Percentiles rank a stretch among this genome's conserved stretches.
phyloP scores from a whole-genome alignment of 2,888 invertebrate genomes.

The Scaptomyza cyrtandrae region DNA sequence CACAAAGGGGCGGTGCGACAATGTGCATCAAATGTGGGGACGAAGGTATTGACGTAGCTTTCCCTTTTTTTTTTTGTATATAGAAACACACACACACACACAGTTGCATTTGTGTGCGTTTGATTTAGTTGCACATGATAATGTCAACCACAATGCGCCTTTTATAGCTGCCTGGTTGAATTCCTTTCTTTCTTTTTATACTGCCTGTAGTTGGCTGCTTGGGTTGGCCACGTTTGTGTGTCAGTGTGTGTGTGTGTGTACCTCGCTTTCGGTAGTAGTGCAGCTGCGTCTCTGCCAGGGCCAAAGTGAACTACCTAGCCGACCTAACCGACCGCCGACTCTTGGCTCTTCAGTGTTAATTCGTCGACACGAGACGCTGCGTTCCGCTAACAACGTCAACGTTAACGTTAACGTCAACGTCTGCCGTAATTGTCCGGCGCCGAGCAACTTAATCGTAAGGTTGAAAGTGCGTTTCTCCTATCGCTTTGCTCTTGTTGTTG shows the following conservation, averaged over 20 bases:
- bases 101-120: constrained; percentile 54
- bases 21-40: constrained; percentile 38
- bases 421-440: constrained; percentile 41
- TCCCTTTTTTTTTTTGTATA: constrained; percentile 28
- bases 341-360: constrained; percentile 82
- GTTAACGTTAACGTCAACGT: constrained; percentile 56
- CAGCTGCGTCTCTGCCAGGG: constrained; percentile 62
- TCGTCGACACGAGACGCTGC: constrained; percentile 82
- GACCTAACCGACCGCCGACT: constrained; percentile 65
- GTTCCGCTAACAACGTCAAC: constrained; percentile 61
- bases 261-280: constrained; percentile 57
- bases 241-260: constrained; percentile 33
- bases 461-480: constrained; percentile 38
- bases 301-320: constrained; percentile 51
- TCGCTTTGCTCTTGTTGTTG: constrained; percentile 31
- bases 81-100: constrained; percentile 14
- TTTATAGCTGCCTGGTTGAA: constrained; percentile 61
- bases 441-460: constrained; percentile 33
- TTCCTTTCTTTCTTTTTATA: constrained; percentile 52
- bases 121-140: constrained; percentile 79
- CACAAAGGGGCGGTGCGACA: constrained; percentile 68
- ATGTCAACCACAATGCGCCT: constrained; percentile 75
- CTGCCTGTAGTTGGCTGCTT: constrained; percentile 56
- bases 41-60: constrained; percentile 39
- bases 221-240: constrained; percentile 51